Conservation (phyloP, 2,888 invertebrate genomes). For the Netelia inedita region DNA sequence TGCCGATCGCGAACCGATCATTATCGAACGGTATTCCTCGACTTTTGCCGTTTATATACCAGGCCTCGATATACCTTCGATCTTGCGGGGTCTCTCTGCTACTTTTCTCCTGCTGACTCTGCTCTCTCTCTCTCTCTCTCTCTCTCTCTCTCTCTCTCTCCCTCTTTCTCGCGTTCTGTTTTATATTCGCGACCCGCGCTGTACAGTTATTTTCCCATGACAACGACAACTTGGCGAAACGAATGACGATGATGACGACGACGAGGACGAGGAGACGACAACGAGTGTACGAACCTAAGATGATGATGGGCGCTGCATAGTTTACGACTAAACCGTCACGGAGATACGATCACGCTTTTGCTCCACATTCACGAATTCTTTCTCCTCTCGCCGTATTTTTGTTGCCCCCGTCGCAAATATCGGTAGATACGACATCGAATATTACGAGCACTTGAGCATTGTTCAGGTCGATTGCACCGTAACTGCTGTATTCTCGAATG, state of each 20-base stretch:
- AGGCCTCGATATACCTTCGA: slow-evolving; percentile 45
- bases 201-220: slow-evolving; percentile 67
- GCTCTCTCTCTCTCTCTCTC: slow-evolving; percentile 5
- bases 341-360: slow-evolving; percentile 65
- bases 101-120: slow-evolving; percentile 6
- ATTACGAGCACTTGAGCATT: slow-evolving; percentile 30
- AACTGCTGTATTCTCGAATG: slow-evolving; percentile 4
- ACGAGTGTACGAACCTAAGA: slow-evolving; percentile 32
- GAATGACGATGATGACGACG: slow-evolving; percentile 52
- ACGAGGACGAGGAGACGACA: slow-evolving; percentile 17
- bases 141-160: slow-evolving; percentile 16
- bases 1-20: slow-evolving; percentile 69
- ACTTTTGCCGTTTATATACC: slow-evolving; percentile 52
- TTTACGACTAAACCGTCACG: slow-evolving; percentile 65
- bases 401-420: slow-evolving; percentile 10
- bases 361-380: slow-evolving; percentile 53
- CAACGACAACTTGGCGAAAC: slow-evolving; percentile 64
- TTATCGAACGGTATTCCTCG: slow-evolving; percentile 66
- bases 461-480: slow-evolving; percentile 28
- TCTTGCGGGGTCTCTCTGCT: slow-evolving; percentile 35
- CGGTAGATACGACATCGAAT: slow-evolving; percentile 21
- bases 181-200: slow-evolving; percentile 53
- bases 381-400: background rate
- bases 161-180: slow-evolving; percentile 43
- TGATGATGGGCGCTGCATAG: slow-evolving; percentile 61